Evolutionary conservation across 37 sponge, comb jelly and placozoan species (phyloP).

Genomic region (Geodia barretti): DNA sequence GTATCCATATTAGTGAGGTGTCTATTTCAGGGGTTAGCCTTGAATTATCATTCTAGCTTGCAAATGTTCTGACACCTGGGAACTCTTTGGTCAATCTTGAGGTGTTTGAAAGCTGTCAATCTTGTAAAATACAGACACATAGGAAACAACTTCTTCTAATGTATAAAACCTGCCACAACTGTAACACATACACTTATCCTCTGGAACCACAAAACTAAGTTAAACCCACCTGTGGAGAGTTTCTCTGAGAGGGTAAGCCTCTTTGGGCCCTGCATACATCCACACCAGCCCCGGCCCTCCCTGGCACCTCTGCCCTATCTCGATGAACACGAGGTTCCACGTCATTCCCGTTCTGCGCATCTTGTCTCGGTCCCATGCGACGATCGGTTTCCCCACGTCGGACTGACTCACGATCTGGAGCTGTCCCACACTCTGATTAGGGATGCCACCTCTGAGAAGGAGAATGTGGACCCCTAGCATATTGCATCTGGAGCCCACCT

Average conservation of each 20-base stretch:
- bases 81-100: too few relatives aligned
- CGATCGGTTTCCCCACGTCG: constrained; percentile 26
- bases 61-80: too few relatives aligned
- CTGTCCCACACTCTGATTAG: constrained; percentile 10
- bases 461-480: constrained; percentile 44
- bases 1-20: too few relatives aligned
- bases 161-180: too few relatives aligned
- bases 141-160: too few relatives aligned
- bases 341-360: constrained; percentile 66
- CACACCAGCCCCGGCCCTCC: constrained; percentile 78
- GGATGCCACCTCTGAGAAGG: constrained; percentile 22
- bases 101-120: too few relatives aligned
- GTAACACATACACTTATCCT: too few relatives aligned
- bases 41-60: too few relatives aligned
- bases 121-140: too few relatives aligned
- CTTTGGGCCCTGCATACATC: constrained; percentile 62
- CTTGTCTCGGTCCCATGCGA: constrained; percentile 78
- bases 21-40: too few relatives aligned
- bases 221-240: constrained; percentile 67
- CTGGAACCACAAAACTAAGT: too few relatives aligned
- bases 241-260: constrained; percentile 45
- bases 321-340: constrained; percentile 72
- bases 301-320: constrained; percentile 67
- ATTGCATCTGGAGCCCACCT: constrained; percentile 40
- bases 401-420: constrained; percentile 47